Percentiles rank a stretch among this genome's conserved stretches.
These are phyloP conservation scores for Seriola aureovittata DNA, from an alignment of 2,113 vertebrate genomes.

Conservation along the genomic window DNA sequence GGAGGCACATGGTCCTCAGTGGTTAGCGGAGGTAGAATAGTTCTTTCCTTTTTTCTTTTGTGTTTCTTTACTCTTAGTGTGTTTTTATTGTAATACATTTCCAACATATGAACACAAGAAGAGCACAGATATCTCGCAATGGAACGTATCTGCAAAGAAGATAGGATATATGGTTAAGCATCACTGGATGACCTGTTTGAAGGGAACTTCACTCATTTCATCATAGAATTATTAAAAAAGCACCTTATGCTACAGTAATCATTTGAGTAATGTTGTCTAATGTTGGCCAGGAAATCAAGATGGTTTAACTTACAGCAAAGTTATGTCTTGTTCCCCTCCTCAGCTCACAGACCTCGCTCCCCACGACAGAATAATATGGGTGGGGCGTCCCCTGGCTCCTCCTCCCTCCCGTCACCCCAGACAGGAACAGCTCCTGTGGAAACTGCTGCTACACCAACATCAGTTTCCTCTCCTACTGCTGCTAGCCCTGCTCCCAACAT, in stretches of 20 bases:
- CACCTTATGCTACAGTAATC: neutral
- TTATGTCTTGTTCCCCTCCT: conserved; percentile 61
- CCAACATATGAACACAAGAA: neutral
- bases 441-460: conserved; percentile 86
- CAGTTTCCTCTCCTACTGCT: conserved; percentile 91
- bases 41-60: neutral
- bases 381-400: conserved; percentile 86
- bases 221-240: neutral
- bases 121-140: neutral
- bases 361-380: conserved; percentile 92
- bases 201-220: neutral
- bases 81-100: neutral
- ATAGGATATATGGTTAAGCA: neutral
- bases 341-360: conserved; percentile 96
- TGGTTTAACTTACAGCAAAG: neutral
- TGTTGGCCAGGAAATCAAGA: neutral
- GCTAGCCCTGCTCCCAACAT: conserved; percentile 92
- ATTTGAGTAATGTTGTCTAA: neutral
- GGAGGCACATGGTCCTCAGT: conserved; percentile 98
- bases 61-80: neutral
- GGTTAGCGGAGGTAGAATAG: conserved; percentile 93
- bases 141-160: neutral
- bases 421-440: conserved; percentile 90
- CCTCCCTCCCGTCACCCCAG: conserved; percentile 90
- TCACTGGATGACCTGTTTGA: neutral